Base-by-base conservation (phyloP, 1,140 invertebrate genomes). In the Drosophila paulistorum region DNA sequence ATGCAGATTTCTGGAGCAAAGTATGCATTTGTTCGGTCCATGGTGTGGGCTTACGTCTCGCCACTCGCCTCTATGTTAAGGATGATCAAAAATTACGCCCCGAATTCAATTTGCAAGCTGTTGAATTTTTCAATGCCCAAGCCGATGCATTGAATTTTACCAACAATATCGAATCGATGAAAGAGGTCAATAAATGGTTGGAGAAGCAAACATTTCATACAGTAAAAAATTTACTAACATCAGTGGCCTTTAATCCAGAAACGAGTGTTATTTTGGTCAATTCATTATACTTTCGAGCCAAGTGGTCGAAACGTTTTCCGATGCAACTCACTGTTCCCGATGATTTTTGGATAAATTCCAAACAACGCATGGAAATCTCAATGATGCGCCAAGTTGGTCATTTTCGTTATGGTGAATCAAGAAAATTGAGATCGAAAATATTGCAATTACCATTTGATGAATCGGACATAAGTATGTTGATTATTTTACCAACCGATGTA, bases 231-330 rank as follows among this genome's bases (percentile, higher is more conserved):
- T 82, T 96, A 2, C 79, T 96, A 10, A 67, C 90, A 1, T 39
- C 91, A 33, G 90, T 72, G 35, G 72, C 84, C 14, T 75, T 94
- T 0, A 76, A 59, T 51, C 7, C 33, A 2, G 60, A 89, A 7
- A 93, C 93, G 76, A 91, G 58, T 39, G 87, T 94, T 72, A 93
- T 95, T 68, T 92, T 94, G 64, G 93, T 93, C 26, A 96, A 96
- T 83, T 94, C 95, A 0, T 90, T 95, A 13, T 95, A 95, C 90
- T 96, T 95, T 87, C 95, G 95, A 91, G 95, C 95, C 37, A 91
- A 92, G 11, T 96, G 96, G 96, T 71, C 90, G 78, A 30, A 86
- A 71, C 65, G 69, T 77, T 60, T 96, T 95, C 77, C 85, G 92
- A 30, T 61, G 92, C 3, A 84, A 74, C 68, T 80, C 86, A 69